Base-by-base conservation (phyloP, 2,888 invertebrate species). In the Barypeithes pellucidus region DNA sequence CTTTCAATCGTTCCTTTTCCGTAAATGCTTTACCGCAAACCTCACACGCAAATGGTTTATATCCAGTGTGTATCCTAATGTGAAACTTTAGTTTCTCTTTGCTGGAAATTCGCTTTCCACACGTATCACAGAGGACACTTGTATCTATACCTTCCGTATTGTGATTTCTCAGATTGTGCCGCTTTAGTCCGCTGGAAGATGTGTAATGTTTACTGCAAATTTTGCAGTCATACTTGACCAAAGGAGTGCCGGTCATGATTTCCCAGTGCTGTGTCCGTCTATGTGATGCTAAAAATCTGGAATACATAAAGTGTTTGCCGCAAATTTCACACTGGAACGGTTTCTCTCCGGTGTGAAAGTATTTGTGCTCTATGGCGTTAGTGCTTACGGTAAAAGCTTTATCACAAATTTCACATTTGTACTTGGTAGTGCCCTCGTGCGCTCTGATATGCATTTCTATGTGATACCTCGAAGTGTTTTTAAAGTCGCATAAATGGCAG, bases 261-360 rank as follows among this genome's bases (percentile, higher is more conserved):
- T 88, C 87, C 16, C 88, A 88, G 67, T 90, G 90, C 0, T 87
- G 85, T 0, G 86, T 83, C 59, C 86, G 87, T 1, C 86, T 84
- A 76, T 90, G 90, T 0, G 88, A 85, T 3, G 87, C 87, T 14
- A 90, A 79, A 75, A 89, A 89, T 80, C 90, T 88, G 0, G 85
- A 84, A 73, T 84, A 85, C 82, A 88, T 88, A 70, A 89, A 89
- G 39, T 88, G 87, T 75, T 88, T 88, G 43, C 88, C 89, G 60
- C 79, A 79, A 12, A 79, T 80, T 72, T 80, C 80, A 47, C 80
- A 79, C 22, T 77, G 79, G 60, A 79, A 81, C 0, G 79, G 79
- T 45, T 79, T 81, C 70, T 89, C 89, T 0, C 89, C 89, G 0
- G 88, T 88, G 70, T 90, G 89, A 72, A 83, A 84, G 71, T 84